phyloP scores from a whole-genome alignment of 2,797 vertebrate genomes.

The Typhlichthys eigenmanni region DNA sequence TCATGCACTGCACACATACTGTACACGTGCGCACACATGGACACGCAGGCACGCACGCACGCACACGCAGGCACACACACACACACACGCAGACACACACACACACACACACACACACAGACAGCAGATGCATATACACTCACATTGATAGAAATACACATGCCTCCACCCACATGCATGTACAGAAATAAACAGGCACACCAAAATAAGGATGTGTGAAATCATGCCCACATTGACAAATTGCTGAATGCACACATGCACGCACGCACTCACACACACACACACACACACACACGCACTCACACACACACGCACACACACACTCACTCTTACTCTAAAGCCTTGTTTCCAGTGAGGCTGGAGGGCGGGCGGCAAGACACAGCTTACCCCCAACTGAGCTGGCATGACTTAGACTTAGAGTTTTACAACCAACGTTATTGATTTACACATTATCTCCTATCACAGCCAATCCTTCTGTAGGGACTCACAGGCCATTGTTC shows the following conservation, averaged over 20 bases:
- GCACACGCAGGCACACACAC: too few species aligned
- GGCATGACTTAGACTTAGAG: conserved; percentile 87
- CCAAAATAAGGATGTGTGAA: not conserved
- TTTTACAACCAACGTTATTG: conserved; percentile 95
- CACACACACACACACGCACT: too few species aligned
- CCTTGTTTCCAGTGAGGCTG: conserved; percentile 83
- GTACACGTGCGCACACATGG: too few species aligned
- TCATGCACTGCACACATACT: conserved; percentile 3
- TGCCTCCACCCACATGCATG: not conserved
- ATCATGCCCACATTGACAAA: not conserved
- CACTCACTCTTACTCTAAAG: conserved; percentile 63
- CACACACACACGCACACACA: conserved; percentile 26
- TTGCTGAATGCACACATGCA: not conserved
- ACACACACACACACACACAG: not conserved
- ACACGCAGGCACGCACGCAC: too few species aligned
- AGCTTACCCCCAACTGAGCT: conserved; percentile 93
- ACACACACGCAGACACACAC: conserved; percentile 7
- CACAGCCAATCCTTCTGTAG: conserved; percentile 82
- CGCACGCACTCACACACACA: not conserved
- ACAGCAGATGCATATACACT: not conserved
- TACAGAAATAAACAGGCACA: not conserved
- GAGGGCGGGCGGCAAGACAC: conserved; percentile 83
- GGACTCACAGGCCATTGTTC: conserved; percentile 69
- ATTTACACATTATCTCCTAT: conserved; percentile 94
- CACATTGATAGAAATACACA: too few species aligned